Conservation (phyloP, 2,888 invertebrate species). For the Tethea ocularis region DNA sequence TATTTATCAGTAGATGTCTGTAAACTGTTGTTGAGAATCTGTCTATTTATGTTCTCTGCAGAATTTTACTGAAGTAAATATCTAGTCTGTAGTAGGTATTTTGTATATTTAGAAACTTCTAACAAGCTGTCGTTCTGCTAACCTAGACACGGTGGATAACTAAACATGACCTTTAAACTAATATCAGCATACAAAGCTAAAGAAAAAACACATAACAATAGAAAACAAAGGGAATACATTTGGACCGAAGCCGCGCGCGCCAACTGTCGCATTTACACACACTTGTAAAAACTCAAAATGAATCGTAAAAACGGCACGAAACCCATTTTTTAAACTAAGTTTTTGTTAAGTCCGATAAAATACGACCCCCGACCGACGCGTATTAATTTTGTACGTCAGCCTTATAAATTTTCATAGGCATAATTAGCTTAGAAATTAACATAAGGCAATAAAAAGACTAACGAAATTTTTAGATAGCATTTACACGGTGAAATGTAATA, state of each 20-base stretch:
- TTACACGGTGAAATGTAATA: slow-evolving; percentile 69
- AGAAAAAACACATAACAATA: slow-evolving; percentile 56
- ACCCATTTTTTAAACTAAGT: slow-evolving; percentile 50
- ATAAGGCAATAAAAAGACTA: slow-evolving; percentile 79
- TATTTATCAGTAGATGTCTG: too few relatives aligned
- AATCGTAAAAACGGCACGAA: slow-evolving; percentile 72
- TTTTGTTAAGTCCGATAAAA: slow-evolving; percentile 57
- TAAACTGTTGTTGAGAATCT: too few relatives aligned
- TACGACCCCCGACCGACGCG: slow-evolving; percentile 65
- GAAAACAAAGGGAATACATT: slow-evolving; percentile 76
- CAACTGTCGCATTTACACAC: slow-evolving; percentile 74
- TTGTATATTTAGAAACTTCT: background rate
- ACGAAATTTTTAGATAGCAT: slow-evolving; percentile 80
- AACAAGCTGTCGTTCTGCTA: background rate
- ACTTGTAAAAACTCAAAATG: slow-evolving; percentile 58
- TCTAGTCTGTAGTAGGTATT: background rate
- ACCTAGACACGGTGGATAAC: slow-evolving; percentile 29
- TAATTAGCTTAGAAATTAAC: slow-evolving; percentile 83
- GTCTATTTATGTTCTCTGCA: background rate
- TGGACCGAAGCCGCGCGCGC: slow-evolving; percentile 57
- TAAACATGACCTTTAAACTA: slow-evolving; percentile 64
- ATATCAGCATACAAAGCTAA: slow-evolving; percentile 64
- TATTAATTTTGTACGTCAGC: slow-evolving; percentile 75
- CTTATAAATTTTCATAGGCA: slow-evolving; percentile 82
- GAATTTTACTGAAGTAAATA: background rate